These are phyloP conservation scores for Eriocheir sinensis DNA, from an alignment of 1,140 invertebrate species.

Conservation along the genomic window DNA sequence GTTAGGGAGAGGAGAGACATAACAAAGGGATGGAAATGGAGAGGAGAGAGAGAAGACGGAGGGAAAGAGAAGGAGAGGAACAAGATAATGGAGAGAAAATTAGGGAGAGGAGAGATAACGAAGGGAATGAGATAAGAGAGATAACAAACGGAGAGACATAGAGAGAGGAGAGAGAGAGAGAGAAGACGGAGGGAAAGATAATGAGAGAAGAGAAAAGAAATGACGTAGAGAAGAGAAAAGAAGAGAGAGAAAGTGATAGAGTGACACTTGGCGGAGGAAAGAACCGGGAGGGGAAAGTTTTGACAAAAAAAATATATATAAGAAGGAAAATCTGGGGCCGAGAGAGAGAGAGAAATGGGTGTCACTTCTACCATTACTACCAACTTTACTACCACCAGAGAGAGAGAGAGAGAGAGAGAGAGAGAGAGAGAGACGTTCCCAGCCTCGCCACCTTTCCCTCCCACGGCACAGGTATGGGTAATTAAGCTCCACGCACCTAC, in stretches of 20 bases:
- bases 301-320: no score
- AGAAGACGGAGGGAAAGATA: not conserved
- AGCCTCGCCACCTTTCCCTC: not conserved
- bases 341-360: no score
- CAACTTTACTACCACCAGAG: not conserved
- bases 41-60: not conserved
- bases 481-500: not conserved
- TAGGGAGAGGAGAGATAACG: not conserved
- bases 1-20: no score
- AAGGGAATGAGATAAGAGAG: not conserved
- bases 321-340: no score
- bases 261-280: no score
- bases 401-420: not conserved
- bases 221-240: not conserved
- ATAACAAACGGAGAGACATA: no score
- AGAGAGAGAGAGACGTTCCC: not conserved
- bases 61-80: not conserved
- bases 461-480: not conserved
- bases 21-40: no score
- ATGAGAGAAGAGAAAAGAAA: no score
- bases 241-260: not conserved
- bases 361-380: no score
- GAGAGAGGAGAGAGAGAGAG: not conserved
- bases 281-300: no score
- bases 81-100: not conserved